Evolutionary conservation across 1,140 invertebrate genomes (phyloP).

Genomic region (Xylocopa sonorina): DNA sequence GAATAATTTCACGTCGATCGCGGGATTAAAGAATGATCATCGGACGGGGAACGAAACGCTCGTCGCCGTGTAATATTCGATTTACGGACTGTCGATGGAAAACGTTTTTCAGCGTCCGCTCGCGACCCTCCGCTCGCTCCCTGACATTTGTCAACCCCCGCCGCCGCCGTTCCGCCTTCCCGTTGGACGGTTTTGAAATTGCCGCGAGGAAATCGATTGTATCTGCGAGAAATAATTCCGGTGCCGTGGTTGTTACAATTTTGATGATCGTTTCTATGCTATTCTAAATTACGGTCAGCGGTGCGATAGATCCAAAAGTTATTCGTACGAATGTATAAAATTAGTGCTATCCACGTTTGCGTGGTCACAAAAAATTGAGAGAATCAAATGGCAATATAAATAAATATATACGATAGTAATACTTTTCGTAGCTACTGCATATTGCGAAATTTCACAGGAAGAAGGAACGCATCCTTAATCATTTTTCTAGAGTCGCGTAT

Average conservation of each 20-base stretch:
- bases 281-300: neutral
- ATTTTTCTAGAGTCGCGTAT: too few relatives aligned
- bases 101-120: conserved; percentile 40
- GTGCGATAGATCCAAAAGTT: too few relatives aligned
- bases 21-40: conserved; percentile 60
- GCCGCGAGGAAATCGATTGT: conserved; percentile 15
- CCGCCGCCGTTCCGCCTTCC: neutral
- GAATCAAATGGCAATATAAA: too few relatives aligned
- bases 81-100: conserved; percentile 52
- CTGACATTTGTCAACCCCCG: conserved; percentile 44
- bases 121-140: conserved; percentile 10
- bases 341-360: too few relatives aligned
- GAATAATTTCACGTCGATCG: conserved; percentile 59
- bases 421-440: too few relatives aligned
- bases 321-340: too few relatives aligned
- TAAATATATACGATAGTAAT: too few relatives aligned
- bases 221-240: conserved; percentile 11
- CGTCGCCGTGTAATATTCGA: conserved; percentile 47
- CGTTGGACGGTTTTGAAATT: conserved; percentile 10
- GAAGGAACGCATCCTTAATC: too few relatives aligned
- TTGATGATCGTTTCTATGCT: conserved; percentile 1
- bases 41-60: conserved; percentile 27
- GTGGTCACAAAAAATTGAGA: too few relatives aligned
- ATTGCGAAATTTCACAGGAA: too few relatives aligned
- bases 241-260: neutral